Base-by-base conservation (phyloP, 2,888 invertebrate species). In the Xanthia togata region DNA sequence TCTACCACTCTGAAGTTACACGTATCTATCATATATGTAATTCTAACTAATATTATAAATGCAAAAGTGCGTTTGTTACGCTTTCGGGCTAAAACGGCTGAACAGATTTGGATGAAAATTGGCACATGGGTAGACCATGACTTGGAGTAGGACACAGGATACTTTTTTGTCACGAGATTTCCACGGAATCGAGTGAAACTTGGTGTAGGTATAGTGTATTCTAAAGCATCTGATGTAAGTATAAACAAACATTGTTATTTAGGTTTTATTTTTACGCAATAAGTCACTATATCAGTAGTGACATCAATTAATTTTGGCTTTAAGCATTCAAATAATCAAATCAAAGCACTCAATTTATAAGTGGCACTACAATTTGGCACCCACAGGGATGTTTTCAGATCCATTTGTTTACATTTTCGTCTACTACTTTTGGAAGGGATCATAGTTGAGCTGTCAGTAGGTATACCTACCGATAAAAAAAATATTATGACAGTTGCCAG, bases 401-500 rank as follows among this genome's bases (percentile, higher is more conserved):
- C 12, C 65, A 26, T 31, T 44, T 65, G 44, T 26, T 64, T 41
- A 41, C 41, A 64, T 64, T 65, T 64, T 64, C 11, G 4, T 64
- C 41, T n/a, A 17, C 6, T 17, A 38, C n/a, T n/a, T 64, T n/a
- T 20, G 64, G n/a, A 41, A 64, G 5, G 20, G 20, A 44, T 41
- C 9, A 26, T 12, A 50, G n/a, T 67, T 31, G 12, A 8, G 23
- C 12, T 31, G 17, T 65, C 23, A 23, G 1, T 26, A n/a, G n/a
- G 9, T 41, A 41, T 53, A 55, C 17, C 2, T 62, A 12, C 1
- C 23, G 35, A 53, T 26, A 4, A 11, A 47, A 64, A 26, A 17
- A 47, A 35, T 41, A 41, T 62, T 59, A 41, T 57, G 55, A 47
- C 9, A 70, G 70, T 81, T 47, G 4, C 26, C 31, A 14, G 20